These are phyloP conservation scores for Xylocopa sonorina DNA, from an alignment of 1,140 invertebrate species.

Conservation along the genomic window DNA sequence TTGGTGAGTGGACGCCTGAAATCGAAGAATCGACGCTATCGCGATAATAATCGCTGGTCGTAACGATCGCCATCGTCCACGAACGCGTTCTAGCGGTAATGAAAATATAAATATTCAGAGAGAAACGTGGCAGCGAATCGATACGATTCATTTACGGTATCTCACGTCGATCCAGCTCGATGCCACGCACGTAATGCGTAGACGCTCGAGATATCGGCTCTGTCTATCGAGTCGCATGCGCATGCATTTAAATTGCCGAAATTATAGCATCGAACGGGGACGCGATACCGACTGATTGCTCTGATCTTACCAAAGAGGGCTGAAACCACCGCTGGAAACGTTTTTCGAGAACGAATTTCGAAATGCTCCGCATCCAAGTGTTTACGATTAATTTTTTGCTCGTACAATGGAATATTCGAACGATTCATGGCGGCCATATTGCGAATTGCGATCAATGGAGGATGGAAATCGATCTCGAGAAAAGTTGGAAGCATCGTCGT, in stretches of 20 bases:
- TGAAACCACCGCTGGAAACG: too few relatives aligned
- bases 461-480: not conserved
- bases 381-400: too few relatives aligned
- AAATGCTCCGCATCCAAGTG: too few relatives aligned
- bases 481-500: not conserved
- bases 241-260: slow-evolving; percentile 52
- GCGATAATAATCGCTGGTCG: too few relatives aligned
- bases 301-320: slow-evolving; percentile 4
- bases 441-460: not conserved
- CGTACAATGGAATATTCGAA: too few relatives aligned
- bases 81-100: not conserved
- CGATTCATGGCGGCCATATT: too few relatives aligned
- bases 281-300: slow-evolving; percentile 3
- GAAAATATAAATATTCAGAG: slow-evolving; percentile 52
- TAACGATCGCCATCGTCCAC: too few relatives aligned
- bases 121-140: slow-evolving; percentile 6
- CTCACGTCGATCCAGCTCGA: slow-evolving; percentile 34
- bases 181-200: slow-evolving; percentile 49
- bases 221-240: slow-evolving; percentile 41
- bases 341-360: too few relatives aligned
- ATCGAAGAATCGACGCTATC: too few relatives aligned
- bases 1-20: too few relatives aligned
- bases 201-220: slow-evolving; percentile 37
- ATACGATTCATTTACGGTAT: slow-evolving; percentile 48
- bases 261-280: slow-evolving; percentile 23